These are phyloP conservation scores for Orthosia incerta DNA, from an alignment of 2,888 invertebrate genomes.

Conservation along the genomic window DNA sequence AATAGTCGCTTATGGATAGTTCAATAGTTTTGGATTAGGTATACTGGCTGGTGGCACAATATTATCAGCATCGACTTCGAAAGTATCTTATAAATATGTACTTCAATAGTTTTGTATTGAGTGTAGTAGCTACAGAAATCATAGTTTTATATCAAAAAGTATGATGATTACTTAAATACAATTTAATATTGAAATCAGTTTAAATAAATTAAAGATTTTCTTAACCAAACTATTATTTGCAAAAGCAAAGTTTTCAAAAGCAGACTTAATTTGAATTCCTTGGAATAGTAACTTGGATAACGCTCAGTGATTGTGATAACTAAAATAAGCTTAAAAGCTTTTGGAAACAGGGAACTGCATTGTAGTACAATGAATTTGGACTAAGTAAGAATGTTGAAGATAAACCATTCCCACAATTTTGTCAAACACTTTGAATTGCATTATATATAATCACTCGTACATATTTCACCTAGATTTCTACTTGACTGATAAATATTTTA, in stretches of 20 bases:
- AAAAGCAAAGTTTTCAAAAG: slow-evolving; percentile 24
- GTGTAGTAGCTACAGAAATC: neutral
- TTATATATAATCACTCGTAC: neutral
- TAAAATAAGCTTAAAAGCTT: slow-evolving; percentile 37
- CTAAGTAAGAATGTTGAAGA: neutral
- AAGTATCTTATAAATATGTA: neutral
- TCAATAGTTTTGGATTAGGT: slow-evolving; percentile 4
- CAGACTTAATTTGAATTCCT: slow-evolving; percentile 36
- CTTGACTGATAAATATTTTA: neutral
- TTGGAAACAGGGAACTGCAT: slow-evolving; percentile 1
- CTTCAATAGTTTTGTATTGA: neutral
- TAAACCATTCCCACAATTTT: neutral
- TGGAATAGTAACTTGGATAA: slow-evolving; percentile 28
- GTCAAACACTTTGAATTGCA: neutral
- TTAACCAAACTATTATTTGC: slow-evolving; percentile 19
- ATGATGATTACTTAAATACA: neutral
- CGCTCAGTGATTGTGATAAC: slow-evolving; percentile 18
- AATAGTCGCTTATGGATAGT: neutral
- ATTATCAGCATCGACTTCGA: neutral
- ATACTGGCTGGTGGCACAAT: neutral
- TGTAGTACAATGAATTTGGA: slow-evolving; percentile 2
- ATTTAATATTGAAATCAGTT: too few relatives aligned
- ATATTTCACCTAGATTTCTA: too few relatives aligned
- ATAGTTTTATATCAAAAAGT: neutral
- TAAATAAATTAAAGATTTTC: neutral